Conservation (phyloP, 2,797 vertebrate genomes). For the Gallirallus australis region DNA sequence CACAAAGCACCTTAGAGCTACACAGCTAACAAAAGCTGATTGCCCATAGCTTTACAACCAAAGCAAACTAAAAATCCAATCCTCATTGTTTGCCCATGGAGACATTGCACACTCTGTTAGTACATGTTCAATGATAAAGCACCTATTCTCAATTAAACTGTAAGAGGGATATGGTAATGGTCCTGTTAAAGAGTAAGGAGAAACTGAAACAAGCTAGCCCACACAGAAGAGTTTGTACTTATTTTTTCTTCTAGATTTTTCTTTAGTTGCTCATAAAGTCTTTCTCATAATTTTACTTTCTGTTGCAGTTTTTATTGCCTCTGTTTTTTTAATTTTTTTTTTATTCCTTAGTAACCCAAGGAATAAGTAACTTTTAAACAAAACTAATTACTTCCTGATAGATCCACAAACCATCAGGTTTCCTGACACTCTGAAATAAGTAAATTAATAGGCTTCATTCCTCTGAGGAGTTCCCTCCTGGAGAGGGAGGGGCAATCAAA, state of each 20-base stretch:
- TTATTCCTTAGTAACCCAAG: neutral
- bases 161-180: neutral
- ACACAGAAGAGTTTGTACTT: neutral
- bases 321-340: neutral
- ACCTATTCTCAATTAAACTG: neutral
- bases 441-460: neutral
- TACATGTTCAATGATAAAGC: neutral
- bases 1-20: neutral
- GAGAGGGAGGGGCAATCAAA: neutral
- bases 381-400: neutral
- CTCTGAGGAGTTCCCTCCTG: neutral
- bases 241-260: neutral
- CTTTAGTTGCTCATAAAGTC: neutral
- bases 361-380: neutral
- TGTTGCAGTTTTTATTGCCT: neutral
- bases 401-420: neutral
- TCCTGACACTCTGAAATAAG: neutral
- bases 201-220: neutral
- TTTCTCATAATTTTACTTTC: neutral
- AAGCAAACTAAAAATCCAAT: neutral
- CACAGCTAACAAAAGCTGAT: neutral
- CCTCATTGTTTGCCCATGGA: neutral
- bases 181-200: neutral
- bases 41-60: neutral
- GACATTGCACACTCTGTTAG: neutral